Base-by-base conservation (phyloP, 2,113 vertebrate species). In the Urocolius indicus region DNA sequence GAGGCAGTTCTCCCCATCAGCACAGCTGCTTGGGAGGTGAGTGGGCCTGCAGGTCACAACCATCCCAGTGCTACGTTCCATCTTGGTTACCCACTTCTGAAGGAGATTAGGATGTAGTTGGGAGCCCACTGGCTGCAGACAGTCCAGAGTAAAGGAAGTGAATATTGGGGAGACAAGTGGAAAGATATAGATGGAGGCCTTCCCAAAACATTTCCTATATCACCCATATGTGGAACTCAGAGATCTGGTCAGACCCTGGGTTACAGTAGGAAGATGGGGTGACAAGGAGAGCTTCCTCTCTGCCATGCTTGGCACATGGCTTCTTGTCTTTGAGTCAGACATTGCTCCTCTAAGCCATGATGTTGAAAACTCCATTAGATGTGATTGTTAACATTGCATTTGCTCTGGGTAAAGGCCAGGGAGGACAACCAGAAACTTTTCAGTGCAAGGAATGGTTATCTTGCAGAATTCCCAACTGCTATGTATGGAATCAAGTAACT, bases 11-110 rank as follows among this genome's bases (percentile, higher is more conserved):
- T 67, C 87, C 15, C 55, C 41, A 29, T 3, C 38, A 62, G 45
- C 30, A 22, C 49, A 17, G 79, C 49, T 52, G 49, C 0, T 1
- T 5, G 10, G n/a, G 20, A 48, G 17, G 3, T 0, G 0, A 51
- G 36, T 1, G 0, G 38, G 49, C 34, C 66, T 75, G 61, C 61
- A 84, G 52, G 67, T 87, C 61, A 84, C 36, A 79, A 61, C 36
- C 80, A n/a, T 18, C 58, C 54, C 75, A 81, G 36, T 75, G 69
- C 65, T 86, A n/a, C 69, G 45, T 34, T 38, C 49, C 1, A 3
- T 66, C 71, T 69, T 84, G 65, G 29, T 80, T 61, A 73, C 57
- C 79, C 68, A 61, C 29, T 89, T 75, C 65, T 18, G 0, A 65
- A 86, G 57, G 79, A 86, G 77, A 76, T 79, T 26, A 82, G 77